Conservation (phyloP, 2,888 invertebrate species). For the Caradrina kadenii region DNA sequence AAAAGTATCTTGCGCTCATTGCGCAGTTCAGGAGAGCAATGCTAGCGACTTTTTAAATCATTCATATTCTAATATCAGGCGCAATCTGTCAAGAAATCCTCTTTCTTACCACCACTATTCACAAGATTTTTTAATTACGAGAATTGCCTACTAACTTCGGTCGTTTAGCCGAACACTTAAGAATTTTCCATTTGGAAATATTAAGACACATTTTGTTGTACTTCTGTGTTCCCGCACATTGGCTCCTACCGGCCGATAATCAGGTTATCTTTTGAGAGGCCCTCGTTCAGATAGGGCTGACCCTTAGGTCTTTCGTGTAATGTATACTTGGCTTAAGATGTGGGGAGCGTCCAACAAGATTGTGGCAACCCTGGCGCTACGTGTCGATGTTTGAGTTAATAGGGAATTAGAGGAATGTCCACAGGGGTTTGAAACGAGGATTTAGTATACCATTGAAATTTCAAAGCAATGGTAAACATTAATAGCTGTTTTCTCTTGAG, state of each 20-base stretch:
- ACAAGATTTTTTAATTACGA: no score
- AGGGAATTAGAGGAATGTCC: conserved; percentile 17
- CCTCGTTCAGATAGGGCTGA: conserved; percentile 47
- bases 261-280: conserved; percentile 52
- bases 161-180: no score
- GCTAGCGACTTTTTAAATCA: no score
- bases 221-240: conserved; percentile 21
- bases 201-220: background rate
- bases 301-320: conserved; percentile 27
- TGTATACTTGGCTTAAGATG: no score
- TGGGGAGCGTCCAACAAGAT: conserved; percentile 37
- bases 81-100: no score
- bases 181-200: background rate
- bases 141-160: no score
- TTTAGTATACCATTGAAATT: conserved; percentile 8
- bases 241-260: conserved; percentile 41
- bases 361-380: conserved; percentile 41
- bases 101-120: no score
- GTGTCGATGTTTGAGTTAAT: conserved; percentile 24
- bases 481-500: background rate
- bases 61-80: no score
- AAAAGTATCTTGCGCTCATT: no score
- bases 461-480: conserved; percentile 9
- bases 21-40: no score
- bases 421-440: background rate